Evolutionary conservation across 2,797 vertebrate genomes (phyloP).

Genomic region (Dallia pectoralis): DNA sequence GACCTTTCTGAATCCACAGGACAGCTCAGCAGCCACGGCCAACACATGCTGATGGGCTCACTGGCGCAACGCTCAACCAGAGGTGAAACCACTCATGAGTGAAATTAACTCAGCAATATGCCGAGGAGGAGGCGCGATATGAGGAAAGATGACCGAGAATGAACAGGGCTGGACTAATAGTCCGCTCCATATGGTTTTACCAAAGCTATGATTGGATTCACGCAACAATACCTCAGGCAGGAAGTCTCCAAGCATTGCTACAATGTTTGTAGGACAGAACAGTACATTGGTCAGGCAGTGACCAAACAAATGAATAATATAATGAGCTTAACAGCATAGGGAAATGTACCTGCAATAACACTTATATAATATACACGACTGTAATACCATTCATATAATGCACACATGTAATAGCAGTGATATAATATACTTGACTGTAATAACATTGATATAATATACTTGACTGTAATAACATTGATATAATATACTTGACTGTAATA

Average conservation of each 20-base stretch:
- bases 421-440: too few relatives aligned
- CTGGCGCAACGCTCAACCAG: not conserved
- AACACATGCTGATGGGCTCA: not conserved
- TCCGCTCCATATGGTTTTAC: not conserved
- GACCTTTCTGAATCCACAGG: slow-evolving; percentile 57
- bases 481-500: not conserved
- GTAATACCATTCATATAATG: too few relatives aligned
- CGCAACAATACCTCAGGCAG: not conserved
- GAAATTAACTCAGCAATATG: slow-evolving; percentile 22
- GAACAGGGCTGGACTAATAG: slow-evolving; percentile 3
- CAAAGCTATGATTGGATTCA: too few relatives aligned
- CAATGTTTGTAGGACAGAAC: too few relatives aligned
- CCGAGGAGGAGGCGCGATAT: slow-evolving; percentile 8
- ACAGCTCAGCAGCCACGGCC: slow-evolving; percentile 19
- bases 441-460: too few relatives aligned
- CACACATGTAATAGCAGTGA: too few relatives aligned
- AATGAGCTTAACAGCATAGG: too few relatives aligned
- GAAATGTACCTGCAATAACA: too few relatives aligned
- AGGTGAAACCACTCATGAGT: not conserved
- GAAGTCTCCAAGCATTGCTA: too few relatives aligned
- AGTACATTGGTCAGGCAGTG: too few relatives aligned
- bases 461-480: not conserved
- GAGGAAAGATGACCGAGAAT: slow-evolving; percentile 5
- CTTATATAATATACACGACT: too few relatives aligned
- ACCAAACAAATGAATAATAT: too few relatives aligned